A percentile compares a stretch with the other conserved stretches of the same genome.
phyloP scores from a whole-genome alignment of 1,140 invertebrate genomes.

The Mactra quadrangularis region DNA sequence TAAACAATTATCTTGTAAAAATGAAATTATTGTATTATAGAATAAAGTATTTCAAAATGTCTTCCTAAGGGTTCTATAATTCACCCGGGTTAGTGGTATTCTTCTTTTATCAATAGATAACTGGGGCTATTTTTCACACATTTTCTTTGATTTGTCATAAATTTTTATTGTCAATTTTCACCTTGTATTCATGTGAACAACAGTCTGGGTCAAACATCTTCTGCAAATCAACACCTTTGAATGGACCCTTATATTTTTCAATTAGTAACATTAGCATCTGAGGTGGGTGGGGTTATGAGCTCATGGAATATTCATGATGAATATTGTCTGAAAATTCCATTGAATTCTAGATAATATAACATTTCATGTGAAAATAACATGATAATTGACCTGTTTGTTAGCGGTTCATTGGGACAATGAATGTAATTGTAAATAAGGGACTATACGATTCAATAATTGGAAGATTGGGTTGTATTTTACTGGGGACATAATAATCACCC shows the following conservation, averaged over 20 bases:
- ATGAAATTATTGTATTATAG: too few species aligned
- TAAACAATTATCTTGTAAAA: too few species aligned
- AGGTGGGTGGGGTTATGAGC: conserved; percentile 33
- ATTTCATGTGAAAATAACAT: conserved; percentile 55
- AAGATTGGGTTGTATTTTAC: conserved; percentile 45
- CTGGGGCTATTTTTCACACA: too few species aligned
- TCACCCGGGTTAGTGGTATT: too few species aligned
- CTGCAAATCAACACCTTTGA: too few species aligned
- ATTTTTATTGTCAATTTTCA: too few species aligned
- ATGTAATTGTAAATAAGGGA: conserved; percentile 52
- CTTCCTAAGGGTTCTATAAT: too few species aligned
- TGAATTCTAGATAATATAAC: conserved; percentile 23
- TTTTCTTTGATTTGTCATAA: too few species aligned
- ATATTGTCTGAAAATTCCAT: conserved; percentile 5
- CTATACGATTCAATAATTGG: conserved; percentile 51
- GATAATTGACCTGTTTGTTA: conserved; percentile 49
- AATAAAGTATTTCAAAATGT: too few species aligned
- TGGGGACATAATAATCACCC: conserved; percentile 35
- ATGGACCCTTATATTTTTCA: conserved; percentile 17
- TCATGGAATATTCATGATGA: conserved; percentile 30
- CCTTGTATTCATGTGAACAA: too few species aligned
- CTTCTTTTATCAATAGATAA: too few species aligned
- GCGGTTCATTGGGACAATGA: conserved; percentile 9
- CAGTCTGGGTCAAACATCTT: too few species aligned
- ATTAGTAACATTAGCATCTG: conserved; percentile 6